Conservation (phyloP, 2,888 invertebrate species). For the Nomada goodeniana region DNA sequence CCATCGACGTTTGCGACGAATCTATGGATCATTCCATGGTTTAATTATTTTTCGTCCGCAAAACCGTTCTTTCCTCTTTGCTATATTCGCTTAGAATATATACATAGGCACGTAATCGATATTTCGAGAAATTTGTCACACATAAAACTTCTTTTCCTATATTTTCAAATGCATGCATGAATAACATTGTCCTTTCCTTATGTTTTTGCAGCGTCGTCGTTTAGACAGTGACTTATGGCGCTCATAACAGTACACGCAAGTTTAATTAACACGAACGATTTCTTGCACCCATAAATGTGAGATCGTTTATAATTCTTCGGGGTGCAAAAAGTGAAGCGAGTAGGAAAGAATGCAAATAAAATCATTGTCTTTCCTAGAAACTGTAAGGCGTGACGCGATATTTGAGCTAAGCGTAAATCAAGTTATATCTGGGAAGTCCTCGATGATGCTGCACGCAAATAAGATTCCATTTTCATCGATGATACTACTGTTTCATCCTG, state of each 20-base stretch:
- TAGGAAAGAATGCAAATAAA: not conserved
- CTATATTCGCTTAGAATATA: too few relatives aligned
- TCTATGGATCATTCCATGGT: not conserved
- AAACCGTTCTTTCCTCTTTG: too few relatives aligned
- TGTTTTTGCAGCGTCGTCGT: too few relatives aligned
- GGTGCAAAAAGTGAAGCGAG: not conserved
- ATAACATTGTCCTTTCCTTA: too few relatives aligned
- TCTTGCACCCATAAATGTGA: too few relatives aligned
- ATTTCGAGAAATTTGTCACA: too few relatives aligned
- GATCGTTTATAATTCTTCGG: not conserved
- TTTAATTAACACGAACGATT: too few relatives aligned
- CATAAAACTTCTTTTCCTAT: too few relatives aligned
- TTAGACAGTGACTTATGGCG: too few relatives aligned
- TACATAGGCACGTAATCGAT: too few relatives aligned
- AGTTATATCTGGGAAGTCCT: not conserved
- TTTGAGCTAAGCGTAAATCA: not conserved
- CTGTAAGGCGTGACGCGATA: not conserved
- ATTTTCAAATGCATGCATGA: too few relatives aligned
- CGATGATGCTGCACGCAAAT: not conserved
- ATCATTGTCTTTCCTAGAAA: not conserved
- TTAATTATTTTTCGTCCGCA: not conserved
- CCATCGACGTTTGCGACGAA: not conserved
- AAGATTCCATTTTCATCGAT: slow-evolving; percentile 29
- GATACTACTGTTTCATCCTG: not conserved
- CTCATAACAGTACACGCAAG: too few relatives aligned